Base-by-base conservation (phyloP, 1,140 invertebrate species). In the Cecropterus lyciades region DNA sequence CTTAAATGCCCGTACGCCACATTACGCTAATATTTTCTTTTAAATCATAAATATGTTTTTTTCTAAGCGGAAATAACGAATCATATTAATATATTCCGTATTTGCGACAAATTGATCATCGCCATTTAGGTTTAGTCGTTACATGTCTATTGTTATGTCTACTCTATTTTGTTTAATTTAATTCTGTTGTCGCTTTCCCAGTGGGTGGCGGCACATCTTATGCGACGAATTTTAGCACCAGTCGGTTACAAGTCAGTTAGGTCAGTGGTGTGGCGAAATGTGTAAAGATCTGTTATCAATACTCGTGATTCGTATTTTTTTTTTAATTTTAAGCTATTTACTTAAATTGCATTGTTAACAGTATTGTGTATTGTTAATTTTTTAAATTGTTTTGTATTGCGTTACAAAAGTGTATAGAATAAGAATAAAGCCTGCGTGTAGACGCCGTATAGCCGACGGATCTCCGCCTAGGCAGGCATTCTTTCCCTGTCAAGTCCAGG, bases 401-500 rank as follows among this genome's bases (percentile, higher is more conserved):
- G 9, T 8, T 33, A 33, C 3, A 33, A 33, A 33, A 33, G 30
- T 33, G 6, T 33, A 33, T 33, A 8, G 7, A 33, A 33, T 5
- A 60, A 45, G 37, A 76, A 67, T 11, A 76, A 76, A 77, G n/a
- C n/a, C 70, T 67, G 71, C 59, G 56, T 49, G 69, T 72, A 70
- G 72, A 55, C 16, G 60, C 17, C n/a, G n/a, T n/a, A n/a, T n/a
- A n/a, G n/a, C 48, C 40, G 30, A 59, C 37, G 60, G 3, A 14
- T 37, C 27, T 27, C 57, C 60, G 53, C 45, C 53, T 64, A 65
- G 66, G 69, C 70, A 55, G 67, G 71, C 77, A 78, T 78, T 84
- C 76, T 65, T 53, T 80, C 70, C 65, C 77, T 85, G 86, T 87
- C 86, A 87, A 83, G 70, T 83, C 77, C 82, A 89, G 83, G 75